phyloP scores from a whole-genome alignment of 2,888 invertebrate genomes.

The Prosapia bicincta region DNA sequence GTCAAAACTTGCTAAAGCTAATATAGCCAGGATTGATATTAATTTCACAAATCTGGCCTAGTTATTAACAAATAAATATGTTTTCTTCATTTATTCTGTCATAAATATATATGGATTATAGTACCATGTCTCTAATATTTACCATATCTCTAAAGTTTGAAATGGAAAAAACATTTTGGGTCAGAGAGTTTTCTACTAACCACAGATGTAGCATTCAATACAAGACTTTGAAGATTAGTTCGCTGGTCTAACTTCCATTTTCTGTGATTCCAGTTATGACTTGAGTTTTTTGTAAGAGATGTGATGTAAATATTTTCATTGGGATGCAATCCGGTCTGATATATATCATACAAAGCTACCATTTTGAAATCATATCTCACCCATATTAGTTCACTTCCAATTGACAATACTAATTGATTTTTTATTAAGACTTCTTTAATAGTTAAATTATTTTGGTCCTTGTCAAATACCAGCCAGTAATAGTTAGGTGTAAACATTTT shows the following conservation, averaged over 20 bases:
- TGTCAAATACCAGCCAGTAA: constrained; percentile 14
- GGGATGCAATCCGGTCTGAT: constrained; percentile 19
- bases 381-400: constrained; percentile 19
- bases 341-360: constrained; percentile 8
- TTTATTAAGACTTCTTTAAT: neutral
- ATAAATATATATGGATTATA: too few relatives aligned
- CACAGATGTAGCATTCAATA: constrained; percentile 23
- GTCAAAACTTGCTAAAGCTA: too few relatives aligned
- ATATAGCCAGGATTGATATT: too few relatives aligned
- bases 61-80: too few relatives aligned
- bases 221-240: constrained; percentile 24
- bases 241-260: constrained; percentile 29
- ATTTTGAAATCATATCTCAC: neutral
- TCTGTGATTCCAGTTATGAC: constrained; percentile 11
- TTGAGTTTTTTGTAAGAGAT: neutral
- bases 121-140: neutral
- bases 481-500: constrained; percentile 14
- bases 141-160: neutral
- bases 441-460: neutral
- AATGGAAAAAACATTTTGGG: neutral
- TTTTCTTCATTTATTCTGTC: too few relatives aligned
- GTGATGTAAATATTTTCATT: constrained; percentile 4
- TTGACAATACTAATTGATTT: neutral
- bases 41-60: too few relatives aligned
- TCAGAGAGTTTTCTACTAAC: constrained; percentile 23